These are phyloP conservation scores for Luperina testacea DNA, from an alignment of 2,888 invertebrate species.

Conservation along the genomic window DNA sequence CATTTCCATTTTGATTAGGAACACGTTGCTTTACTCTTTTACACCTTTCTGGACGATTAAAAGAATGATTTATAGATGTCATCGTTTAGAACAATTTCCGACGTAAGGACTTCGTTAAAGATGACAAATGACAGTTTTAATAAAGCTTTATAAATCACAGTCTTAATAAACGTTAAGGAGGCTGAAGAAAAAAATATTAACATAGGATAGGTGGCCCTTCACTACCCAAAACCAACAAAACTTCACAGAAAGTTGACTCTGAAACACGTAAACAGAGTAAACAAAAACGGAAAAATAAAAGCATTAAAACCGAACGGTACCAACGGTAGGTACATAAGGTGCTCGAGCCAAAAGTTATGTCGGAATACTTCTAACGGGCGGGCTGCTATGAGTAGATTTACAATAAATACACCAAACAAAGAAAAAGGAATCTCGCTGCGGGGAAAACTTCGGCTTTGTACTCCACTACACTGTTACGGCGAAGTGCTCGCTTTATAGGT, in stretches of 20 bases:
- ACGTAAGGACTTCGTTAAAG: not conserved
- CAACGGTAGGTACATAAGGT: conserved; percentile 73
- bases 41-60: not conserved
- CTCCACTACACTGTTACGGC: conserved; percentile 77
- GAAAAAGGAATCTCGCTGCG: conserved; percentile 89
- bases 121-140: not conserved
- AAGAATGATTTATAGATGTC: not conserved
- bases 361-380: conserved; percentile 87
- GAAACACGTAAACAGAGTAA: conserved; percentile 41
- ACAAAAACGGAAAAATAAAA: conserved; percentile 62
- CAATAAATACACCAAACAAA: conserved; percentile 90
- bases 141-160: not conserved
- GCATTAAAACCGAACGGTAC: conserved; percentile 67
- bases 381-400: conserved; percentile 89
- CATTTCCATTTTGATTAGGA: conserved; percentile 54
- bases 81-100: not conserved
- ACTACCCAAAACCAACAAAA: conserved; percentile 18
- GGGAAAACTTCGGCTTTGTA: conserved; percentile 88
- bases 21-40: conserved; percentile 27
- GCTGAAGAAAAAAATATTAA: not conserved
- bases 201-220: not conserved
- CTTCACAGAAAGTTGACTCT: conserved; percentile 33
- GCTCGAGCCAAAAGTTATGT: conserved; percentile 87
- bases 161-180: not conserved
- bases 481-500: conserved; percentile 74